Base-by-base conservation (phyloP, 2,888 invertebrate genomes). In the Ptychoptera albimana region DNA sequence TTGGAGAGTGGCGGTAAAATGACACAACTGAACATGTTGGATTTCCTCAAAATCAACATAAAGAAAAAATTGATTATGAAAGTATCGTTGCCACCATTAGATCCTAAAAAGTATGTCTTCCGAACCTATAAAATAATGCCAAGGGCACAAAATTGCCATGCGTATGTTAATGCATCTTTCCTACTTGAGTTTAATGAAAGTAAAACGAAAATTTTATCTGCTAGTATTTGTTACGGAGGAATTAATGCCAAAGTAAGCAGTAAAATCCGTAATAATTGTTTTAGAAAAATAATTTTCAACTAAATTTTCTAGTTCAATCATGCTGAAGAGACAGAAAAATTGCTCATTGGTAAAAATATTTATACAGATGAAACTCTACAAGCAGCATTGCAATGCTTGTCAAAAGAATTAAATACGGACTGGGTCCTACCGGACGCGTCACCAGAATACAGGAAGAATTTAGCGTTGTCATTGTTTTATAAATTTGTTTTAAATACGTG, bases 401-500 rank as follows among this genome's bases (percentile, higher is more conserved):
- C 70, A 0, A 75, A 57, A 10, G 69, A 82, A 56, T 55, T 81
- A 9, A 51, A 60, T 1, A 74, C 79, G 1, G 72, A 74, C 52
- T 66, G 69, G 45, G 63, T 68, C 12, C 66, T 73, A 0, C 73
- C 75, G 1, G 74, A 78, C 57, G 75, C 81, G 73, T 72, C 76
- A 0, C 75, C 80, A 0, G 66, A 66, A 34, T 87, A 79, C 54
- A 72, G 86, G 29, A 79, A 76, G 54, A 68, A 69, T 11, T 64
- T 91, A 8, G 82, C 87, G 0, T 67, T 80, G 45, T 73, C 79
- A 8, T 64, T 91, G 11, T 79, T 89, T 56, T 91, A 87, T 60
- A 89, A 86, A 72, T 74, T 68, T 45, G 55, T 79, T 31, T 54
- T 83, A 34, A 70, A 68, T 42, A 59, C 75, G 13, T 70, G 74